Base-by-base conservation (phyloP, 2,888 invertebrate genomes). In the Cacoxenus indagator region DNA sequence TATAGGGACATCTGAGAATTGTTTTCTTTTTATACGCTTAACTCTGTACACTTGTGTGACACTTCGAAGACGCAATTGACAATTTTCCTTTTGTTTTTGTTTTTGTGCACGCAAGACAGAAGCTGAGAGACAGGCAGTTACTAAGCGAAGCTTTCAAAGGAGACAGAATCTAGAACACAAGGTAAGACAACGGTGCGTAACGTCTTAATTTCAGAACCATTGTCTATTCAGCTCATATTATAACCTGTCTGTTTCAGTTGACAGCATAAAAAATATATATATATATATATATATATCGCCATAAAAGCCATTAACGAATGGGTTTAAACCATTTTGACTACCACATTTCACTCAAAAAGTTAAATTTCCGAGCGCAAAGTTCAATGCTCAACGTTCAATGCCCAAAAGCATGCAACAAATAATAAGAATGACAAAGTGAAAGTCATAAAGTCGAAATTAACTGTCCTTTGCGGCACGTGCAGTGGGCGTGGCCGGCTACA, bases 371-470 rank as follows among this genome's bases (percentile, higher is more conserved):
- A n/a, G n/a, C n/a, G n/a, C n/a, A n/a, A n/a, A n/a, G 26, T 26
- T 1, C 22, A 17, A 4, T 17, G 14, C 24, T 14, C 22, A 11
- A 29, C n/a, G 43, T 14, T 43, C 43, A 62, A 45, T 14, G 43
- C 24, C 22, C 14, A 24, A 26, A 43, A 43, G 24, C 4, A 43
- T 61, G 43, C 61, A 37, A 31, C 11, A 17, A 55, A 55, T 45
- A 55, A 55, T 57, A 46, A 46, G 59, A 67, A 59, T 67, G 59
- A 31, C 31, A 59, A 46, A 67, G 29, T 57, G 43, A 66, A 46
- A 66, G 27, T 57, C 57, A 66, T 45, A 57, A 66, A 45, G 66
- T 66, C 24, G 6, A 66, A 66, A 66, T 66, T 57, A 66, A 66
- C 57, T 64, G 19, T 61, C 14, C 1, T 37, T 37, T 37, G 37